Percentiles rank a stretch among this genome's conserved stretches.
Conservation (phyloP, 2,113 vertebrate species). For the Talpa occidentalis region DNA sequence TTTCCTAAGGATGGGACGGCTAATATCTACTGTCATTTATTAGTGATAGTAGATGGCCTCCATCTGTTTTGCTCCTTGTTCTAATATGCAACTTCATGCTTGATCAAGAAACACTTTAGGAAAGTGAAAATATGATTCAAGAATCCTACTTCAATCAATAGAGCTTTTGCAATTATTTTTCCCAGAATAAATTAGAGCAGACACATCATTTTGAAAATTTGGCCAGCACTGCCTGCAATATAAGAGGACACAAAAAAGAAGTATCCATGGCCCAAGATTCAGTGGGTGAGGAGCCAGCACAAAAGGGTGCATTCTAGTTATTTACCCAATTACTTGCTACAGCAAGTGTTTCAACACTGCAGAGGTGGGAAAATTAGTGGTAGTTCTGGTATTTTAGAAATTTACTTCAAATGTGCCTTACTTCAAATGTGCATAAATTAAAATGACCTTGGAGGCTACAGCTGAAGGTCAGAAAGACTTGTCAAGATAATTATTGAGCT, state of each 20-base stretch:
- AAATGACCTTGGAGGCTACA: neutral
- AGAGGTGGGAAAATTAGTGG: neutral
- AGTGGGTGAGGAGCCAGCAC: constrained; percentile 40
- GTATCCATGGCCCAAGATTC: constrained; percentile 54
- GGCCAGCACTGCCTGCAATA: constrained; percentile 57
- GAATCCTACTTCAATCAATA: constrained; percentile 69
- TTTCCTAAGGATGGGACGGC: constrained; percentile 52
- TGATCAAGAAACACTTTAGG: constrained; percentile 31
- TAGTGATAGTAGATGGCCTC: constrained; percentile 38
- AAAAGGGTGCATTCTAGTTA: neutral
- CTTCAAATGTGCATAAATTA: neutral
- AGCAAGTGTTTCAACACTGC: neutral
- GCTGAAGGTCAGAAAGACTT: neutral
- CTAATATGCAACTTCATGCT: constrained; percentile 53
- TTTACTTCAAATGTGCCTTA: neutral
- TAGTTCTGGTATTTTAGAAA: constrained; percentile 28
- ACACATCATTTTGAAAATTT: constrained; percentile 64
- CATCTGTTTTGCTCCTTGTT: constrained; percentile 32
- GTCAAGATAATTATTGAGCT: neutral
- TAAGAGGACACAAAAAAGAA: constrained; percentile 67
- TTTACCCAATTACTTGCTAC: neutral
- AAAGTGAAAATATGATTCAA: constrained; percentile 66
- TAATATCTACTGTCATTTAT: constrained; percentile 48
- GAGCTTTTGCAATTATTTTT: constrained; percentile 5
- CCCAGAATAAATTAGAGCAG: constrained; percentile 71